Evolutionary conservation across 1,140 invertebrate genomes (phyloP).

Genomic region (Scaptomyza graminum): DNA sequence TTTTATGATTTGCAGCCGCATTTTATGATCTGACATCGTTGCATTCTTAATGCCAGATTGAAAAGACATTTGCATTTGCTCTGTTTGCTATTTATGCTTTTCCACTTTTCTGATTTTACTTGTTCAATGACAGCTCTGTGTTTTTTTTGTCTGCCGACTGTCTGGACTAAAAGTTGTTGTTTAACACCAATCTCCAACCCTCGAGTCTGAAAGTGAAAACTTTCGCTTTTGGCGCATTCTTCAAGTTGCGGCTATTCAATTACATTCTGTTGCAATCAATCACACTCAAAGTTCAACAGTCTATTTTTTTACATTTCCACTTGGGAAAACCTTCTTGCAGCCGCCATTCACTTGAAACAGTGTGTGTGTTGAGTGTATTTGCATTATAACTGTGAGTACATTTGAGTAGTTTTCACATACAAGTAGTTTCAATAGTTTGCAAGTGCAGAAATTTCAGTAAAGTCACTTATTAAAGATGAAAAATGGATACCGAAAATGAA

Average conservation of each 20-base stretch:
- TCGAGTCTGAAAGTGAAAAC: slow-evolving; percentile 56
- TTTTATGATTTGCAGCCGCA: slow-evolving; percentile 70
- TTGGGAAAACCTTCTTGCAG: slow-evolving; percentile 27
- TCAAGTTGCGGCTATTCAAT: slow-evolving; percentile 65
- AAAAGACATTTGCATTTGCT: slow-evolving; percentile 70
- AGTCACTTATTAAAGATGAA: too few species aligned
- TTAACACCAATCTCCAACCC: neutral
- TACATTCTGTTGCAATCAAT: slow-evolving; percentile 70
- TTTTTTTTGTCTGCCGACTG: slow-evolving; percentile 49
- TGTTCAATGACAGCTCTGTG: slow-evolving; percentile 37
- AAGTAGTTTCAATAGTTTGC: neutral
- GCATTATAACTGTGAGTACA: slow-evolving; percentile 14
- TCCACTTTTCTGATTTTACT: slow-evolving; percentile 34
- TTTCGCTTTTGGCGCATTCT: slow-evolving; percentile 54
- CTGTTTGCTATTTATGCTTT: slow-evolving; percentile 51
- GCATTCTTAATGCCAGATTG: slow-evolving; percentile 75
- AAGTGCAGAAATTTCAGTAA: too few species aligned
- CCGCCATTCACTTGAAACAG: neutral
- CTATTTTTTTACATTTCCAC: slow-evolving; percentile 20
- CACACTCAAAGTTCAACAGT: slow-evolving; percentile 69
- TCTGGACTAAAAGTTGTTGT: slow-evolving; percentile 44
- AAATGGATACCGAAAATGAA: too few species aligned
- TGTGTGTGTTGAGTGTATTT: slow-evolving; percentile 10
- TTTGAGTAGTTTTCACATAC: slow-evolving; percentile 10
- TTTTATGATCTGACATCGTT: slow-evolving; percentile 49